Conservation (phyloP, 2,797 vertebrate genomes). For the Premnoplex brunnescens region DNA sequence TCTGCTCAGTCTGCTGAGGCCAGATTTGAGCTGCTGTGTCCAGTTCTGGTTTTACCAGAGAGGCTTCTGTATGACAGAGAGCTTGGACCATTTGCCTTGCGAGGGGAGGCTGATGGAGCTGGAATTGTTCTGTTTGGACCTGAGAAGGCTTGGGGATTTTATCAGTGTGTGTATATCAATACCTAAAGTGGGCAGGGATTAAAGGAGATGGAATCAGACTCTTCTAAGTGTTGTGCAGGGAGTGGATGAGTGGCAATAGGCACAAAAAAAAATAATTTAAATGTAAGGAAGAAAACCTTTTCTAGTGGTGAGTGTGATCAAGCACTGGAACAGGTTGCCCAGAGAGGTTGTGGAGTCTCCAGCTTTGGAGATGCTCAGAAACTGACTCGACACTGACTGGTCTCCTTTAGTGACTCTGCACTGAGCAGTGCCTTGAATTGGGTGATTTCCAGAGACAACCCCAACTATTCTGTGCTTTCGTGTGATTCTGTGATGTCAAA, state of each 20-base stretch:
- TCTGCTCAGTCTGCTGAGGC: not conserved
- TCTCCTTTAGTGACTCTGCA: not conserved
- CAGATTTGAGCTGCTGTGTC: not conserved
- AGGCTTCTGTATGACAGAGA: not conserved
- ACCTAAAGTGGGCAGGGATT: not conserved
- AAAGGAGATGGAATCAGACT: not conserved
- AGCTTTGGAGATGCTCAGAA: not conserved
- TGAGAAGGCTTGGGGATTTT: not conserved
- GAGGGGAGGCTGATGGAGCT: not conserved
- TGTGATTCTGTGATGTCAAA: not conserved
- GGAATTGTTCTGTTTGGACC: not conserved
- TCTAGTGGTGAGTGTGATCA: not conserved
- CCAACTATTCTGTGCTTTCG: not conserved
- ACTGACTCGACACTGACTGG: not conserved
- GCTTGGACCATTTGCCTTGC: not conserved
- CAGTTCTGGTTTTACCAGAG: not conserved
- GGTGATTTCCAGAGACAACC: not conserved
- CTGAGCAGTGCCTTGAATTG: not conserved
- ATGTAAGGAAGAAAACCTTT: accelerated
- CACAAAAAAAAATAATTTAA: not conserved
- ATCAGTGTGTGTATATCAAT: not conserved
- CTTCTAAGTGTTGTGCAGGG: not conserved
- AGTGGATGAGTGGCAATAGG: not conserved
- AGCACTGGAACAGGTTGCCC: not conserved
- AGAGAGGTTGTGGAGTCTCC: not conserved